Evolutionary conservation across 1,140 invertebrate species (phyloP).

Genomic region (Bombus ignitus): DNA sequence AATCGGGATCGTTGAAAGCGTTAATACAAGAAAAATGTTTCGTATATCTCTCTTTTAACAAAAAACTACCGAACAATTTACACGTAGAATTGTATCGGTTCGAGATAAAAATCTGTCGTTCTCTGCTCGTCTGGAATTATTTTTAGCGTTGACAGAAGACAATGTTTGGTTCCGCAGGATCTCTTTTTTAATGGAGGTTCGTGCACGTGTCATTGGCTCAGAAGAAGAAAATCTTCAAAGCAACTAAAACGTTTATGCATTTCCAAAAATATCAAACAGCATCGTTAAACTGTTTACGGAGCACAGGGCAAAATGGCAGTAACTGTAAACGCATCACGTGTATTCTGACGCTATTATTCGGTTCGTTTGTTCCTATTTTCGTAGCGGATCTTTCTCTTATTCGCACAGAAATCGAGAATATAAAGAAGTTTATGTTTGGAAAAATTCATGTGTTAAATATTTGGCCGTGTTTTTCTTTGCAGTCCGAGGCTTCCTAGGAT

Average conservation of each 20-base stretch:
- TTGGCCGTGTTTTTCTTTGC: too few species aligned
- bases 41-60: not conserved
- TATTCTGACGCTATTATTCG: not conserved
- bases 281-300: slow-evolving; percentile 56
- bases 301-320: slow-evolving; percentile 5
- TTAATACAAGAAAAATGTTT: slow-evolving; percentile 23
- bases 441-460: too few species aligned
- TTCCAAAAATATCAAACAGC: slow-evolving; percentile 51
- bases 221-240: slow-evolving; percentile 44
- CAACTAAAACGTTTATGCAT: slow-evolving; percentile 36
- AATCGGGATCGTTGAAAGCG: not conserved
- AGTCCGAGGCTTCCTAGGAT: too few species aligned
- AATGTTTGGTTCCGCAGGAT: slow-evolving; percentile 1
- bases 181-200: not conserved
- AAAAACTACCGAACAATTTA: not conserved
- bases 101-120: not conserved
- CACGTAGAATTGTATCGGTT: not conserved
- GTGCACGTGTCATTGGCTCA: not conserved
- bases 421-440: not conserved
- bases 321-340: not conserved
- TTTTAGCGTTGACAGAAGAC: not conserved
- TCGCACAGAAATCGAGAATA: too few species aligned
- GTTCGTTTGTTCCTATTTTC: not conserved
- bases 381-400: not conserved
- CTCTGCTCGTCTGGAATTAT: not conserved